Conservation (phyloP, 1,140 invertebrate species). For the Tribolium castaneum region DNA sequence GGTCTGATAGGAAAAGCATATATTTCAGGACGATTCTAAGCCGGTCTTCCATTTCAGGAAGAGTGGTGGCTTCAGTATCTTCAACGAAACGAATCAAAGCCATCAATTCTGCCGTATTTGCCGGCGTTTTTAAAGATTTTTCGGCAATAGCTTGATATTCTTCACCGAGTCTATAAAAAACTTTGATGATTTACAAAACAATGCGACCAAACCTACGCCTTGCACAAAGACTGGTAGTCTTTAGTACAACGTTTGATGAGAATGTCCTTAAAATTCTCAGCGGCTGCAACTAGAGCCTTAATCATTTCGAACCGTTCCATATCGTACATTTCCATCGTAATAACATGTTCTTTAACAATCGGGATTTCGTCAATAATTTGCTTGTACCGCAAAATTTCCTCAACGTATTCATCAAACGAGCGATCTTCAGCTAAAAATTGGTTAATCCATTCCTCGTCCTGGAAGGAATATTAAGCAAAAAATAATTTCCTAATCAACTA, state of each 20-base stretch:
- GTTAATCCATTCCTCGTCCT: conserved; percentile 70
- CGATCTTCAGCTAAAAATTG: conserved; percentile 75
- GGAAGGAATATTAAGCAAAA: conserved; percentile 33
- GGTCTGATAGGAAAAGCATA: conserved; percentile 84
- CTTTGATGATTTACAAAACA: conserved; percentile 37
- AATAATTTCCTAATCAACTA: not conserved
- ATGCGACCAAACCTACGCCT: conserved; percentile 71
- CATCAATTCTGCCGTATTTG: conserved; percentile 88
- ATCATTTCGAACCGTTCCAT: conserved; percentile 87
- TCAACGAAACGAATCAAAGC: conserved; percentile 81
- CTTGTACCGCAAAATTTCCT: conserved; percentile 75
- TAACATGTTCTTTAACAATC: conserved; percentile 72
- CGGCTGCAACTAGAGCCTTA: conserved; percentile 73
- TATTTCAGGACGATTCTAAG: conserved; percentile 74
- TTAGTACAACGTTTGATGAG: conserved; percentile 79
- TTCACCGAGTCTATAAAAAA: conserved; percentile 78
- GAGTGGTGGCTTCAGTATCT: conserved; percentile 77
- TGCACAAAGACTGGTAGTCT: conserved; percentile 83
- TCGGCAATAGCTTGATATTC: conserved; percentile 87
- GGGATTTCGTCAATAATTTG: conserved; percentile 73
- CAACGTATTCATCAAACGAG: conserved; percentile 76
- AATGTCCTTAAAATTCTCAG: conserved; percentile 76
- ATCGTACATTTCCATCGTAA: conserved; percentile 86
- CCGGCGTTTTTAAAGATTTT: conserved; percentile 81
- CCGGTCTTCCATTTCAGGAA: conserved; percentile 80